These are phyloP conservation scores for Staurois parvus DNA, from an alignment of 2,797 vertebrate species.

Conservation along the genomic window DNA sequence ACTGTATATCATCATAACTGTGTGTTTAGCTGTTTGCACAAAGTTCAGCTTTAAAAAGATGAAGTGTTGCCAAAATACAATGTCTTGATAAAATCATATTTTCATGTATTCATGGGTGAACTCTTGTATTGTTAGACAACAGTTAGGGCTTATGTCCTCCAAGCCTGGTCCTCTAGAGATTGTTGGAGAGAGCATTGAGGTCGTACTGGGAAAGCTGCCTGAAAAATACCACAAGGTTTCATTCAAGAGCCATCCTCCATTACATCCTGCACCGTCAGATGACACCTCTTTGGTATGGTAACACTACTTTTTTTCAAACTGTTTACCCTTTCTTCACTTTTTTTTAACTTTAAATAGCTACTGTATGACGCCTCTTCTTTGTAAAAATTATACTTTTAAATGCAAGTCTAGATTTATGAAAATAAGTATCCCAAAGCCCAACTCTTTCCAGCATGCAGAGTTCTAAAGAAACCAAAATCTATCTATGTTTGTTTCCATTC, in stretches of 20 bases:
- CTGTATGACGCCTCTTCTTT: background rate
- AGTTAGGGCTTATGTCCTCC: slow-evolving; percentile 65
- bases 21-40: too few relatives aligned
- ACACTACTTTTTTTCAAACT: background rate
- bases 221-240: slow-evolving; percentile 54
- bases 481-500: background rate
- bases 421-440: too few relatives aligned
- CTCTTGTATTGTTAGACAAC: slow-evolving; percentile 66
- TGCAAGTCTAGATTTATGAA: too few relatives aligned
- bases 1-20: too few relatives aligned
- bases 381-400: too few relatives aligned
- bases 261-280: slow-evolving; percentile 61
- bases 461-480: background rate
- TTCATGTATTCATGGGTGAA: accelerated
- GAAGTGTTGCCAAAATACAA: too few relatives aligned
- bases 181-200: slow-evolving; percentile 54
- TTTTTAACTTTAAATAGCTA: background rate
- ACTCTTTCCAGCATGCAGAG: too few relatives aligned
- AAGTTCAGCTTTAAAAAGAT: too few relatives aligned
- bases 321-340: background rate
- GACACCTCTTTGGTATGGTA: slow-evolving; percentile 65
- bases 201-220: background rate
- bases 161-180: slow-evolving; percentile 30
- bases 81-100: background rate
- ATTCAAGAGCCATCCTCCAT: slow-evolving; percentile 62